A percentile compares a stretch with the other conserved stretches of the same genome.
Conservation (phyloP, 2,113 vertebrate genomes). For the Dromaius novaehollandiae region DNA sequence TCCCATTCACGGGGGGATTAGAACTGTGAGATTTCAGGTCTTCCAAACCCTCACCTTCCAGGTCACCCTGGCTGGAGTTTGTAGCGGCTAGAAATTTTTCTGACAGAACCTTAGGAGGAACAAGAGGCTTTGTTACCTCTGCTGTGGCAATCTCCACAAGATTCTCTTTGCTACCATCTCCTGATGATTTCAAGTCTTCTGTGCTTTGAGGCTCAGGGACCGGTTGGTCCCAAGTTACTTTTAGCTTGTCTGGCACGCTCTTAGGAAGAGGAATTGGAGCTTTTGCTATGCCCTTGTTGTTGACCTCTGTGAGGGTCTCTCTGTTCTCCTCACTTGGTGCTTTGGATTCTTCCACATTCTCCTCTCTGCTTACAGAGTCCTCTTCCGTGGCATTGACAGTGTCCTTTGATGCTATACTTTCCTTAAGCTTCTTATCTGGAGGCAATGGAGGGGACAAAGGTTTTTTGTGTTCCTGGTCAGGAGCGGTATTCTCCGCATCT, state of each 20-base stretch:
- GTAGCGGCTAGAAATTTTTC: conserved; percentile 63
- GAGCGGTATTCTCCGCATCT: conserved; percentile 21
- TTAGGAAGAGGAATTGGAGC: conserved; percentile 56
- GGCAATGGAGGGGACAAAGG: conserved; percentile 30
- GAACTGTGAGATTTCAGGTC: background rate
- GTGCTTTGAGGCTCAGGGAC: background rate
- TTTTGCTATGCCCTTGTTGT: conserved; percentile 63
- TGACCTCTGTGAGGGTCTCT: conserved; percentile 36
- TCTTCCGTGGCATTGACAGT: conserved; percentile 33
- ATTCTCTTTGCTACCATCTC: conserved; percentile 16
- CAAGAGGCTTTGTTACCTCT: conserved; percentile 58
- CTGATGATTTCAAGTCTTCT: conserved; percentile 5
- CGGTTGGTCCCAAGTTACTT: conserved; percentile 77
- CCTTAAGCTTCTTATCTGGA: conserved; percentile 77
- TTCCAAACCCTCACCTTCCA: background rate
- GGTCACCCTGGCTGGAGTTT: background rate
- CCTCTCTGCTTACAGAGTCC: background rate
- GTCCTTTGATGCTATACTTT: conserved; percentile 68
- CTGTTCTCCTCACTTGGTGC: conserved; percentile 18
- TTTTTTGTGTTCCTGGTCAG: conserved; percentile 46
- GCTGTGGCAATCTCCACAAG: conserved; percentile 4
- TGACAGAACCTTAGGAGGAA: conserved; percentile 68
- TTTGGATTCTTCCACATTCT: background rate
- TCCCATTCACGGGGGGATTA: conserved; percentile 43
- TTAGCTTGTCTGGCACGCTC: conserved; percentile 70